Base-by-base conservation (phyloP, 2,888 invertebrate genomes). In the Sarcophaga rosellei region DNA sequence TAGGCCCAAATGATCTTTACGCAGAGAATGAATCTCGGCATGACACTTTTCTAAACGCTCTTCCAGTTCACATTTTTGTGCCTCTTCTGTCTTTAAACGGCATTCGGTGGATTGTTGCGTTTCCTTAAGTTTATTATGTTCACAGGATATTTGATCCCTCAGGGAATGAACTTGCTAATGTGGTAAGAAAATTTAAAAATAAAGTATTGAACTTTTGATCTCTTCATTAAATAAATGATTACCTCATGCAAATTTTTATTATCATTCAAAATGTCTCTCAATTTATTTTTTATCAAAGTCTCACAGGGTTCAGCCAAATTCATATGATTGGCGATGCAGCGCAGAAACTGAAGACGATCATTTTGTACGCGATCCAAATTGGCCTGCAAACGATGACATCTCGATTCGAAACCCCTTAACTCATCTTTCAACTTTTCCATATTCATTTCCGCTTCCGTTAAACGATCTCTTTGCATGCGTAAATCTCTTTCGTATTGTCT, bases 251-350 rank as follows among this genome's bases (percentile, higher is more conserved):
- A 96, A 87, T 96, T 96, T 92, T 97, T 96, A 92, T 96, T 96
- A 84, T 97, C 97, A 83, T 94, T 95, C 45, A 97, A 93, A 66
- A 97, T 94, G 92, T 97, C 97, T 21, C 96, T 94, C 78, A 97
- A 95, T 87, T 96, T 95, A 87, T 97, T 97, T 92, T 97, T 97
- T 86, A 97, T 96, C 53, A 96, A 94, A 73, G 95, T 95, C 92
- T 97, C 97, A 81, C 96, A 95, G 0, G 97, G 96, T 90, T 97
- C 97, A 4, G 97, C 96, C 10, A 96, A 94, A 91, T 96, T 96
- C 0, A 93, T 84, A 93, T 92, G 88, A 59, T 92, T 90, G 8
- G 93, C 92, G 5, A 93, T 80, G 4, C 89, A 90, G 15, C 93
- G 89, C 35, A 93, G 87, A 78, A 93, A 93, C 79, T 92, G 92